Evolutionary conservation across 2,888 invertebrate genomes (phyloP), one percentile per base, ranked within the genome.

Genomic region (Copidosoma aretas): DNA sequence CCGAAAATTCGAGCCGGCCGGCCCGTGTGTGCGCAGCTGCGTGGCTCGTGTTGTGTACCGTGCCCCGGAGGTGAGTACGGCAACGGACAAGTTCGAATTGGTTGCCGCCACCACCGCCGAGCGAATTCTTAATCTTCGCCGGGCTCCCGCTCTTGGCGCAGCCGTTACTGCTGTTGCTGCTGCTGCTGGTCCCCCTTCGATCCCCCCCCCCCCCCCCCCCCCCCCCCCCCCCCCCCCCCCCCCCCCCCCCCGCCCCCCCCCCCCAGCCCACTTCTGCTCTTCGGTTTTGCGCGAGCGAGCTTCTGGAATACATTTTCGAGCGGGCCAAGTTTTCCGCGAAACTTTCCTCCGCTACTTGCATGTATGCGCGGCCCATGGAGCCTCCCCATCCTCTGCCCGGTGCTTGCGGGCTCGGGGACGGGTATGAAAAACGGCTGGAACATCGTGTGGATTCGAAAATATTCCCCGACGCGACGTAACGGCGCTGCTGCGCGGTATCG

Each of bases 1-100:
- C 43, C 64, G 57, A 68, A 68, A 68, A 52, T 68, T 68, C 64
- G 60, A 68, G 60, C 68, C n/a, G n/a, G n/a, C n/a, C n/a, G n/a
- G n/a, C 3, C 43, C 43, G 43, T 12, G 8, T 8, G 8, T 32
- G 32, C 8, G 32, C 32, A 8, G 32, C 32, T n/a, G n/a, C n/a
- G n/a, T n/a, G n/a, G 32, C 3, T 3, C 8, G 32, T 32, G 32
- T 32, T 32, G 32, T 32, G 8, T 32, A 32, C 32, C 32, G n/a
- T n/a, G n/a, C n/a, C n/a, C n/a, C n/a, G n/a, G n/a, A n/a, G n/a
- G n/a, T n/a, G n/a, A n/a, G n/a, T n/a, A n/a, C n/a, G n/a, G n/a
- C n/a, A 43, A n/a, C 25, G 52, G 52, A 22, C 60, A 57, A 67
- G 61, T 67, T 67, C 24, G 51, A 58, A 67, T 57, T 62, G 22